These are phyloP conservation scores for Castor canadensis DNA, from an alignment of 2,113 vertebrate species.

Conservation along the genomic window DNA sequence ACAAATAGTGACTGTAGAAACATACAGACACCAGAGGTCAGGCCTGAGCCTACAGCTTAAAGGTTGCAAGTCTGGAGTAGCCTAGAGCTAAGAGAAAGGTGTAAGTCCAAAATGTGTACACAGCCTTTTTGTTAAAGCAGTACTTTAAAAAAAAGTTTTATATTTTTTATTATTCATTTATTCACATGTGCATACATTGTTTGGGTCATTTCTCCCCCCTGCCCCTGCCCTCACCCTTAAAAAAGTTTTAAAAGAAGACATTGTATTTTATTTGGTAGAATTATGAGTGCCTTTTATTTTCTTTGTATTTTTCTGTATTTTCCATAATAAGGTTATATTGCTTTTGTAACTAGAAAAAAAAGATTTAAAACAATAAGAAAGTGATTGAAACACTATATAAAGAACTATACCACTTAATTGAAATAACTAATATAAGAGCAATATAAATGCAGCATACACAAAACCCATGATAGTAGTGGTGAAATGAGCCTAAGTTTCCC, in stretches of 20 bases:
- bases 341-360: slow-evolving; percentile 37
- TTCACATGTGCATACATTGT: too few species aligned
- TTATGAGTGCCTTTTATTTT: slow-evolving; percentile 1
- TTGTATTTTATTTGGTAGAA: slow-evolving; percentile 45
- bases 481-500: not conserved
- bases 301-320: slow-evolving; percentile 47
- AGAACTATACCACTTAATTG: not conserved
- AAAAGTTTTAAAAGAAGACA: not conserved
- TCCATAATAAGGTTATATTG: not conserved
- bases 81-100: slow-evolving; percentile 11
- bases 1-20: not conserved
- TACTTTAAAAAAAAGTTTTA: not conserved
- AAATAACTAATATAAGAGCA: slow-evolving; percentile 18
- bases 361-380: slow-evolving; percentile 32
- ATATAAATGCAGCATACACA: not conserved
- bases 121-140: not conserved
- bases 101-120: not conserved
- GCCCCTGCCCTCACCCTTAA: too few species aligned
- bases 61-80: not conserved
- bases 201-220: too few species aligned
- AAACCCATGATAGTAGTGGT: not conserved
- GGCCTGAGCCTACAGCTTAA: slow-evolving; percentile 49
- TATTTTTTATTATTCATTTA: too few species aligned
- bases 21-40: slow-evolving; percentile 60
- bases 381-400: slow-evolving; percentile 15